Conservation (phyloP, 1,140 invertebrate species). For the Plodia interpunctella region DNA sequence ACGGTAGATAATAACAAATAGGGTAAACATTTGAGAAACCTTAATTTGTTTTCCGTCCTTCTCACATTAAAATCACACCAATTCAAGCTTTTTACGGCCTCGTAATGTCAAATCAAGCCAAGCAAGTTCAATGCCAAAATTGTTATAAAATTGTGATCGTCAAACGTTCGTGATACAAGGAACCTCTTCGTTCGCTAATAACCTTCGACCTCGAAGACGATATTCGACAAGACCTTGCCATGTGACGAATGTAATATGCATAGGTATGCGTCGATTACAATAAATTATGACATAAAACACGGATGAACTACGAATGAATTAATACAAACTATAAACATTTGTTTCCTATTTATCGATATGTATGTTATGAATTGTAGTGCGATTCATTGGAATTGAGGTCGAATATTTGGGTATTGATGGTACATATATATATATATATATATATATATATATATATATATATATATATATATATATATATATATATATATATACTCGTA, state of each 20-base stretch:
- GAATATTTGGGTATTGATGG: too few relatives aligned
- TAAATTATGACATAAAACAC: not conserved
- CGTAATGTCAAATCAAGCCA: not conserved
- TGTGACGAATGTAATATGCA: constrained; percentile 9
- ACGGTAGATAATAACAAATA: not conserved
- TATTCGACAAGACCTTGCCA: constrained; percentile 7
- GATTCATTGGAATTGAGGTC: too few relatives aligned
- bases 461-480: too few relatives aligned
- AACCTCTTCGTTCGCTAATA: constrained; percentile 11
- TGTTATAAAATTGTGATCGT: constrained; percentile 12
- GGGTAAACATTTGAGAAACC: not conserved
- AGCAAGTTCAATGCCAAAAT: constrained; percentile 12
- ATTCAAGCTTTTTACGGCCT: not conserved
- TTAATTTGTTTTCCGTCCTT: not conserved
- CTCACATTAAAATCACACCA: not conserved
- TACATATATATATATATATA: too few relatives aligned
- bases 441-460: too few relatives aligned
- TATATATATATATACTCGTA: too few relatives aligned
- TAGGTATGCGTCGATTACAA: constrained; percentile 7
- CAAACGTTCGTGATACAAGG: constrained; percentile 9
- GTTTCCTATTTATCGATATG: too few relatives aligned
- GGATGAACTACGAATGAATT: not conserved
- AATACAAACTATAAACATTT: too few relatives aligned
- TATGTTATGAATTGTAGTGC: too few relatives aligned
- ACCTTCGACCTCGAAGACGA: constrained; percentile 9